phyloP scores from a whole-genome alignment of 2,888 invertebrate genomes.

The Macaria notata region DNA sequence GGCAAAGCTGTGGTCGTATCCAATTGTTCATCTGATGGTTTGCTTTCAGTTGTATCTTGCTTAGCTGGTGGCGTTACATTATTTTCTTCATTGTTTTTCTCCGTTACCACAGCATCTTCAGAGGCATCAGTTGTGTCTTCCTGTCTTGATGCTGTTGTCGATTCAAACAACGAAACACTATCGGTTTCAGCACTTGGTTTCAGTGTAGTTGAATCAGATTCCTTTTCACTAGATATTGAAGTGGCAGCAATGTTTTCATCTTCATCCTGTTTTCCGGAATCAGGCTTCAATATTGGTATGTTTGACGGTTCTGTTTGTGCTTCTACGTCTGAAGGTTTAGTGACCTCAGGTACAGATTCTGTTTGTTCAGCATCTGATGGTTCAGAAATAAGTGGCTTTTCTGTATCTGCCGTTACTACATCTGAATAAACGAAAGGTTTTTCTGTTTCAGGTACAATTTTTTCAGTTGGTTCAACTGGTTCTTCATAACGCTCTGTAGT shows the following conservation, averaged over 20 bases:
- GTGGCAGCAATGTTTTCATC: not conserved
- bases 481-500: too few relatives aligned
- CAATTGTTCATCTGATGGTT: constrained; percentile 14
- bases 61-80: constrained; percentile 8
- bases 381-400: constrained; percentile 16
- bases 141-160: constrained; percentile 16
- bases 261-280: constrained; percentile 7
- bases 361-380: constrained; percentile 5
- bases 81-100: constrained; percentile 10
- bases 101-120: not conserved
- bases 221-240: constrained; percentile 10
- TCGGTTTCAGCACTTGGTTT: constrained; percentile 11
- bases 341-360: constrained; percentile 12
- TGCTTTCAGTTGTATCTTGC: constrained; percentile 7
- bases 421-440: constrained; percentile 6
- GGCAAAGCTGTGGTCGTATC: constrained; percentile 14
- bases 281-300: constrained; percentile 1
- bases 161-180: constrained; percentile 10
- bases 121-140: constrained; percentile 16
- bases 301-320: constrained; percentile 13
- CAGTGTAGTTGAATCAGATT: constrained; percentile 14
- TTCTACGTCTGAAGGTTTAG: constrained; percentile 9
- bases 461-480: too few relatives aligned
- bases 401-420: constrained; percentile 5
- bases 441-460: too few relatives aligned